phyloP scores from a whole-genome alignment of 2,113 vertebrate species.

The Thamnophis sirtalis region DNA sequence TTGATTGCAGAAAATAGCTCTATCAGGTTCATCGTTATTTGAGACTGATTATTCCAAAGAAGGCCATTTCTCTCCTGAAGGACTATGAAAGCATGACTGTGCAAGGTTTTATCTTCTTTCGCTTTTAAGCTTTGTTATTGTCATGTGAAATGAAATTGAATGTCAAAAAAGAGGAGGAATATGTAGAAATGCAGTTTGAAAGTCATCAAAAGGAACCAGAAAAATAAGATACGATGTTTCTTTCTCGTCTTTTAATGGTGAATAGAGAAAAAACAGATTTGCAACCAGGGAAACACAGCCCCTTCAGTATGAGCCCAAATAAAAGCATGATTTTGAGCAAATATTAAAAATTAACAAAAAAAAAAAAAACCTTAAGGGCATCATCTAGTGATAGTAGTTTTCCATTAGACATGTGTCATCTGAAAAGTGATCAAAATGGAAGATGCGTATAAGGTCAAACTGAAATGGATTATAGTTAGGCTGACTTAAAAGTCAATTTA shows the following conservation, averaged over 20 bases:
- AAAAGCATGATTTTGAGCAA: background rate
- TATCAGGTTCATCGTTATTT: background rate
- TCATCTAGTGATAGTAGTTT: background rate
- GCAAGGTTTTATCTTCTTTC: background rate
- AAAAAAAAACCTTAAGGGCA: background rate
- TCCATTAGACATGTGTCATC: background rate
- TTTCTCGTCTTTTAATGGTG: background rate
- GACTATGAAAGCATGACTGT: background rate
- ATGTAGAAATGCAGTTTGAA: background rate
- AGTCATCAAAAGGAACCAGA: background rate
- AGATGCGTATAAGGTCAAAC: background rate
- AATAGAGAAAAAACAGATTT: background rate
- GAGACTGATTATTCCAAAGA: background rate
- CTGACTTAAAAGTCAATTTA: slow-evolving; percentile 1
- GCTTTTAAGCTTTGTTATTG: background rate
- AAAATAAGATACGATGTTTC: background rate
- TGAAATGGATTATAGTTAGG: background rate
- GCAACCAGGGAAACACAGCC: background rate
- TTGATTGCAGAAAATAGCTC: background rate
- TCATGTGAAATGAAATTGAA: background rate
- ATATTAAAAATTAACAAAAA: background rate
- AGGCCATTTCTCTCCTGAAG: background rate
- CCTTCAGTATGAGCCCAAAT: background rate
- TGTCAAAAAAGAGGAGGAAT: background rate
- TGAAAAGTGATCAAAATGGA: background rate